These are phyloP conservation scores for Ochropleura plecta DNA, from an alignment of 2,888 invertebrate species.

Conservation along the genomic window DNA sequence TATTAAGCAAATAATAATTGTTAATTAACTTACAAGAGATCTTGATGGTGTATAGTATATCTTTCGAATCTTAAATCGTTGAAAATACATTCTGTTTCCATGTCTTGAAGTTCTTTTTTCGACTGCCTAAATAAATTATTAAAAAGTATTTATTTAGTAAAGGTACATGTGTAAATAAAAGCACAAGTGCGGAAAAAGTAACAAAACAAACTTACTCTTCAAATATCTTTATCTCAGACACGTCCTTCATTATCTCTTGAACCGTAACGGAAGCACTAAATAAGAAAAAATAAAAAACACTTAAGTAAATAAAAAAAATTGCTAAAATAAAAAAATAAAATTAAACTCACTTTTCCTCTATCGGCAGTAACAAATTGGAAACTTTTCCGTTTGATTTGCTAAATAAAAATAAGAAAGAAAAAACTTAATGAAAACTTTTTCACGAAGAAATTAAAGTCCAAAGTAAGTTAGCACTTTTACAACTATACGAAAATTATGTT, in stretches of 20 bases:
- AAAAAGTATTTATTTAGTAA: neutral
- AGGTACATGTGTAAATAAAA: neutral
- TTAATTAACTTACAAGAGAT: conserved; percentile 83
- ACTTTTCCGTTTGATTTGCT: conserved; percentile 69
- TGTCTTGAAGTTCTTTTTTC: conserved; percentile 62
- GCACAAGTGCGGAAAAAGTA: neutral
- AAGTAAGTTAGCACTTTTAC: neutral
- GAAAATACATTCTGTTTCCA: conserved; percentile 80
- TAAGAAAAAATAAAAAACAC: conserved; percentile 19
- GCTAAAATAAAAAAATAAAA: neutral
- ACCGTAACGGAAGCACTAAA: conserved; percentile 68
- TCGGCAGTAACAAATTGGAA: conserved; percentile 65
- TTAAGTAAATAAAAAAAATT: neutral
- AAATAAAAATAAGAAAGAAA: conserved; percentile 58
- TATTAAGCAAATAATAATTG: too few relatives aligned
- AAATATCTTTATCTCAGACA: conserved; percentile 60
- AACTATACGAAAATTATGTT: neutral
- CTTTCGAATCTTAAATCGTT: conserved; percentile 84
- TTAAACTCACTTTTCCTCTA: conserved; percentile 74
- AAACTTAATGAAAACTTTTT: conserved; percentile 5
- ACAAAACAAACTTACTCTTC: conserved; percentile 74
- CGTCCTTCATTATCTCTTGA: conserved; percentile 62
- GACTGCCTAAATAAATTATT: conserved; percentile 18
- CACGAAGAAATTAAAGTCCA: neutral
- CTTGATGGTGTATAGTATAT: conserved; percentile 83